phyloP scores from a whole-genome alignment of 2,113 vertebrate genomes.

The Sylvilagus bachmani region DNA sequence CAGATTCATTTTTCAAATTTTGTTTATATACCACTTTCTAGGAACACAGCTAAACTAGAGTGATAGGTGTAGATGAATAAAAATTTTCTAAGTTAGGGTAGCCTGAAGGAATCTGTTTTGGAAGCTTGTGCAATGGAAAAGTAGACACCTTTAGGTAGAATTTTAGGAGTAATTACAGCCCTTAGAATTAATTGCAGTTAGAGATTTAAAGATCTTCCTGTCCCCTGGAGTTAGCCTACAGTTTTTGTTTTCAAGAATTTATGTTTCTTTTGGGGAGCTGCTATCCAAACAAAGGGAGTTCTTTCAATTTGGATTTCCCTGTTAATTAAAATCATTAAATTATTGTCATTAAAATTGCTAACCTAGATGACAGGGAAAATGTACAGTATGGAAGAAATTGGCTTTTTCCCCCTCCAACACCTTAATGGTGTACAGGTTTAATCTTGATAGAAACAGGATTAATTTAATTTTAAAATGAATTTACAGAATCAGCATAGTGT shows the following conservation, averaged over 20 bases:
- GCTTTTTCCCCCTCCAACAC: not conserved
- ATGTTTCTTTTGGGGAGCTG: slow-evolving; percentile 22
- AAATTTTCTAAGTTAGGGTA: not conserved
- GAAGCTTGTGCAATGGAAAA: not conserved
- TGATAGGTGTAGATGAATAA: not conserved
- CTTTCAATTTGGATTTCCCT: slow-evolving; percentile 45
- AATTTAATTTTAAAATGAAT: slow-evolving; percentile 17
- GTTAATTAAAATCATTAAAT: not conserved
- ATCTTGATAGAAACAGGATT: not conserved
- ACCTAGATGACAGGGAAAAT: not conserved
- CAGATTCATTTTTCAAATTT: slow-evolving; percentile 21
- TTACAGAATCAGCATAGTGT: not conserved
- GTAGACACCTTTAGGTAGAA: not conserved
- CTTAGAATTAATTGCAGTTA: slow-evolving; percentile 40
- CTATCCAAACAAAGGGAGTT: slow-evolving; percentile 19
- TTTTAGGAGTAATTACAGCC: slow-evolving; percentile 41
- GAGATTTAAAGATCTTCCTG: slow-evolving; percentile 54
- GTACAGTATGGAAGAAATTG: not conserved
- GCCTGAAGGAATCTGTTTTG: not conserved
- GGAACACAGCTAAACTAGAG: not conserved
- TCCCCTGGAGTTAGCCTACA: not conserved
- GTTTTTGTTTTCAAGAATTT: slow-evolving; percentile 55
- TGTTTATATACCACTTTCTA: not conserved
- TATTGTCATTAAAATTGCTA: slow-evolving; percentile 19
- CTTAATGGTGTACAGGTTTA: not conserved